These are phyloP conservation scores for Polydrusus cervinus DNA, from an alignment of 2,888 invertebrate genomes.

Conservation along the genomic window DNA sequence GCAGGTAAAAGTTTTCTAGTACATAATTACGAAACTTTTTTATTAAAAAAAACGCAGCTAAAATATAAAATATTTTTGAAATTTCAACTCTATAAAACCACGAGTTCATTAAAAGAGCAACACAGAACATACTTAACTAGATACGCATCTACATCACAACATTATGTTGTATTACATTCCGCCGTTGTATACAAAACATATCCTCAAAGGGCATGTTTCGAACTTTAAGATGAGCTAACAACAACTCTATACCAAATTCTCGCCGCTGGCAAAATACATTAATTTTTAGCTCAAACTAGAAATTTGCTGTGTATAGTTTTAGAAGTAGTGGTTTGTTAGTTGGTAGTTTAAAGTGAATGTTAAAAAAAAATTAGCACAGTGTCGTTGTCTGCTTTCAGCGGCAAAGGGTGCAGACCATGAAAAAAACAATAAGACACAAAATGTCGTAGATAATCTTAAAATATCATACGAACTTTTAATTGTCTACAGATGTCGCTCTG, in stretches of 20 bases:
- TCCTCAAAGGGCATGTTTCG: conserved; percentile 36
- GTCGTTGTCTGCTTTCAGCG: too few species aligned
- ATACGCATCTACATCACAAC: conserved; percentile 14
- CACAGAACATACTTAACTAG: conserved; percentile 12
- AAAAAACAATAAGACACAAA: too few species aligned
- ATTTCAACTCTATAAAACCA: not conserved
- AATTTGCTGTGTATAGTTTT: not conserved
- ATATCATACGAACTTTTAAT: too few species aligned
- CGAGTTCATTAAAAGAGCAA: conserved; percentile 20
- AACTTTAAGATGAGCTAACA: conserved; percentile 16
- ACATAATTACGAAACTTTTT: too few species aligned
- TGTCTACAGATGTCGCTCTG: too few species aligned
- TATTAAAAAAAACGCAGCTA: not conserved
- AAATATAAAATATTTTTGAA: not conserved
- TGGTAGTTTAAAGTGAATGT: not conserved
- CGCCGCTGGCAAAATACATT: conserved; percentile 32
- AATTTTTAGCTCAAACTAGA: conserved; percentile 29
- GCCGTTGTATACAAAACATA: conserved; percentile 30
- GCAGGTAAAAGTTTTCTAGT: too few species aligned
- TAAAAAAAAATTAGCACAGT: not conserved
- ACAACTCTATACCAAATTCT: conserved; percentile 36
- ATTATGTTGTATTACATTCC: conserved; percentile 25
- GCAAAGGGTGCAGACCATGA: too few species aligned
- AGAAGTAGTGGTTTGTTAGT: conserved; percentile 6
- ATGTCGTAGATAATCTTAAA: too few species aligned